phyloP scores from a whole-genome alignment of 2,888 invertebrate species.

The Meganola albula region DNA sequence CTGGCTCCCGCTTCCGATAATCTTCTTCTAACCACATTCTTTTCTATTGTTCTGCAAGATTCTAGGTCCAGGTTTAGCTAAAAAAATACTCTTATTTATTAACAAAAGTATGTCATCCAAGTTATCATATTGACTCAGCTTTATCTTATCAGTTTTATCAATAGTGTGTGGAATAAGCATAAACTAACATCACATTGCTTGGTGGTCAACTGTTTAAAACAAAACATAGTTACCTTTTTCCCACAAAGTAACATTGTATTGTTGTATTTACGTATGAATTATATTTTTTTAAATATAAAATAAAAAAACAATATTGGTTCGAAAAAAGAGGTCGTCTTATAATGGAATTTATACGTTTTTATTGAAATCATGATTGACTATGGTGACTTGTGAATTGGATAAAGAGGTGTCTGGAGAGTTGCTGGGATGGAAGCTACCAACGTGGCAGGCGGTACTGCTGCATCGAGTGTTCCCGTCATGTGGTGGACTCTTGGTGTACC shows the following conservation, averaged over 20 bases:
- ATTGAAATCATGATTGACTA: too few species aligned
- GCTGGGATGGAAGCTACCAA: slow-evolving; percentile 57
- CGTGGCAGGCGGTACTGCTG: slow-evolving; percentile 62
- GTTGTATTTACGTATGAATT: too few species aligned
- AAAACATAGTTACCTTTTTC: slow-evolving; percentile 27
- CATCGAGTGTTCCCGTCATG: slow-evolving; percentile 65
- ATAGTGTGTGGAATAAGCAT: slow-evolving; percentile 45
- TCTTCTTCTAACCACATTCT: too few species aligned
- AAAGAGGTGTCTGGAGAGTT: slow-evolving; percentile 60
- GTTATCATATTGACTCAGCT: slow-evolving; percentile 51
- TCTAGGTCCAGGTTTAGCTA: too few species aligned
- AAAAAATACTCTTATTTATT: too few species aligned
- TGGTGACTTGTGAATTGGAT: slow-evolving; percentile 68
- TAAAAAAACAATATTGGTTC: too few species aligned
- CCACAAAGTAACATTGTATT: too few species aligned
- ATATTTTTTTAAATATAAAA: too few species aligned
- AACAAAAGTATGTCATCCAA: slow-evolving; percentile 38
- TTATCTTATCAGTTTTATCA: slow-evolving; percentile 67
- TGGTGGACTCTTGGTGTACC: slow-evolving; percentile 79
- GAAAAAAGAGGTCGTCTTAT: too few species aligned
- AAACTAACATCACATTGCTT: slow-evolving; percentile 28
- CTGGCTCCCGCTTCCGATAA: too few species aligned
- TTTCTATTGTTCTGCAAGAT: too few species aligned
- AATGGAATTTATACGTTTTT: too few species aligned
- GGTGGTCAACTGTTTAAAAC: slow-evolving; percentile 37